These are phyloP conservation scores for Caenorhabditis imperialis DNA, from an alignment of 2,888 invertebrate genomes.

Conservation along the genomic window DNA sequence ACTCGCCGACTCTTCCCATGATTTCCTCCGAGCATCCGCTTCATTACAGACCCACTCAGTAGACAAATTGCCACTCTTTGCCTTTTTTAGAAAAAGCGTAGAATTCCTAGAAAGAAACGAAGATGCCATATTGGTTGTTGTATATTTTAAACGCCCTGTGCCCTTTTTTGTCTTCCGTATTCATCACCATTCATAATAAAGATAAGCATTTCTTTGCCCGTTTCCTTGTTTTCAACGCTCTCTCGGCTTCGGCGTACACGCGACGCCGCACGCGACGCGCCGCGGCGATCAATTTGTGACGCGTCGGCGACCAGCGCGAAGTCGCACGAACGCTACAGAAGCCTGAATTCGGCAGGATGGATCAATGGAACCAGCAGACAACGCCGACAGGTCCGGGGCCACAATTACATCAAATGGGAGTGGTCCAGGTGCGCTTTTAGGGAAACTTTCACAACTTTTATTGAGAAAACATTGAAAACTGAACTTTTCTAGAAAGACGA, in stretches of 20 bases:
- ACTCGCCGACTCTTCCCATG: conserved; percentile 82
- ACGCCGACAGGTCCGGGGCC: neutral
- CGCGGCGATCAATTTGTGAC: conserved; percentile 49
- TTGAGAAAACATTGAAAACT: too few species aligned
- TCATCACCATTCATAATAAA: conserved; percentile 25
- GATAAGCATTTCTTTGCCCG: conserved; percentile 5
- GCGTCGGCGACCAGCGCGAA: conserved; percentile 16
- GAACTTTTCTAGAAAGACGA: conserved; percentile 8
- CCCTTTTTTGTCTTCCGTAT: conserved; percentile 16
- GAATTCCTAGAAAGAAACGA: neutral
- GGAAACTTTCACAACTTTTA: too few species aligned
- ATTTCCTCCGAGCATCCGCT: conserved; percentile 77
- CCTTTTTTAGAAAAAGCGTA: neutral
- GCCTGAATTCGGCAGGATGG: conserved; percentile 4
- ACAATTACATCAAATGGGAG: too few species aligned
- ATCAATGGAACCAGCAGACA: conserved; percentile 19
- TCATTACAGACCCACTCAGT: conserved; percentile 77
- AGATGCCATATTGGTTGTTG: conserved; percentile 30
- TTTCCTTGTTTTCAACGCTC: conserved; percentile 1
- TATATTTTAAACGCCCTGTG: neutral
- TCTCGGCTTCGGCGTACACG: conserved; percentile 20
- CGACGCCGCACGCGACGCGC: conserved; percentile 54
- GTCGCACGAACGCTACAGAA: neutral
- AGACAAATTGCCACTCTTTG: neutral
- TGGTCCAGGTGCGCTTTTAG: neutral